Percentiles rank a stretch among this genome's conserved stretches.
These are phyloP conservation scores for Zelostemma sp. DNA, from an alignment of 1,140 invertebrate species.

Conservation along the genomic window DNA sequence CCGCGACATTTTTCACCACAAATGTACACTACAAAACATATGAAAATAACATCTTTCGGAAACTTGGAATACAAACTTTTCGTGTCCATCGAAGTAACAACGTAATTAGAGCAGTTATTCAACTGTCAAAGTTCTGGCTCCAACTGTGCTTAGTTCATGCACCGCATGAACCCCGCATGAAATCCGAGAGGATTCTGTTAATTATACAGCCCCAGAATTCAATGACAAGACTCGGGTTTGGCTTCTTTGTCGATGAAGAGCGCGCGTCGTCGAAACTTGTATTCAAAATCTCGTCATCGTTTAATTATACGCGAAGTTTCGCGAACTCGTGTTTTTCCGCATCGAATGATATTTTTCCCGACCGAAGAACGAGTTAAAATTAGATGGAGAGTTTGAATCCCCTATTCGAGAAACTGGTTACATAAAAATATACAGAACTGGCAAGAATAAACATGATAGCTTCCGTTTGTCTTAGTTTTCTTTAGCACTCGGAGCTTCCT, in stretches of 20 bases:
- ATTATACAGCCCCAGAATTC: background rate
- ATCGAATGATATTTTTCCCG: too few species aligned
- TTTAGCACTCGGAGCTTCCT: background rate
- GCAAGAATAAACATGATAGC: background rate
- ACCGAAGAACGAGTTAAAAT: too few species aligned
- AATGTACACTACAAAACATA: background rate
- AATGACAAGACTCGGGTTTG: background rate
- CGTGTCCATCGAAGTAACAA: background rate
- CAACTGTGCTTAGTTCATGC: background rate
- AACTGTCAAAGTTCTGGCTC: background rate
- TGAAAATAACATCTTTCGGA: too few species aligned
- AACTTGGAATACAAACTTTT: background rate
- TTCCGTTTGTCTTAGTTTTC: constrained; percentile 5
- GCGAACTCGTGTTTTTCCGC: too few species aligned
- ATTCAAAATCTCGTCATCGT: too few species aligned
- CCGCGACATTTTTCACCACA: background rate
- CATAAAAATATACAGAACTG: background rate
- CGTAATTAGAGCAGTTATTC: background rate
- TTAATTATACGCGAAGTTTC: too few species aligned
- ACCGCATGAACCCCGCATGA: background rate
- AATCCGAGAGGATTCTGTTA: background rate
- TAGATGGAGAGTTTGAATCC: background rate
- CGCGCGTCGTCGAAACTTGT: too few species aligned
- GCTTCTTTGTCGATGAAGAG: background rate
- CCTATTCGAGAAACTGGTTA: background rate